Percentiles rank a stretch among this genome's conserved stretches.
These are phyloP conservation scores for Caenorhabditis inopinata DNA, from an alignment of 1,140 invertebrate species.

Conservation along the genomic window DNA sequence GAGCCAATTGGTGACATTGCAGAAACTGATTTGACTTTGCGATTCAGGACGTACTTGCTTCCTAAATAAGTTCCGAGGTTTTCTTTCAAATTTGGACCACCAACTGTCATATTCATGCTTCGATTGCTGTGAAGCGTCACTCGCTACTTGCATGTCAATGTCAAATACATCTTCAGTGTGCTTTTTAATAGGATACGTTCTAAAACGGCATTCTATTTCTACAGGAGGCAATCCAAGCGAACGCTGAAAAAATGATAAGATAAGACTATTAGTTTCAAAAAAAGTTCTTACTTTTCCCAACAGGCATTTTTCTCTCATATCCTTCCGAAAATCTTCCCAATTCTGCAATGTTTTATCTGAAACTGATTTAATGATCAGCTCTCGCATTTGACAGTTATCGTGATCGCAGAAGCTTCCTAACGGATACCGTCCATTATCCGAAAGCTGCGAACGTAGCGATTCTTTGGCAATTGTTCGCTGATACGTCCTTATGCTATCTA, in stretches of 20 bases:
- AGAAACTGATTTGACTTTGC: neutral
- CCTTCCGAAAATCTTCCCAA: neutral
- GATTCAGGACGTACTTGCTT: slow-evolving; percentile 1
- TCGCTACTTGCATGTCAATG: neutral
- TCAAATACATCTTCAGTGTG: neutral
- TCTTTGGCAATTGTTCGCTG: neutral
- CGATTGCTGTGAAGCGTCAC: neutral
- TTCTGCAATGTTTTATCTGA: neutral
- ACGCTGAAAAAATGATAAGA: too few relatives aligned
- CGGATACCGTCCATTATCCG: neutral
- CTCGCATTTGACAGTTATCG: neutral
- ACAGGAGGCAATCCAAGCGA: neutral
- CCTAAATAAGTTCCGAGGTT: neutral
- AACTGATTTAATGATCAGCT: neutral
- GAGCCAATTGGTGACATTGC: neutral
- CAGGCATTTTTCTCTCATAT: neutral
- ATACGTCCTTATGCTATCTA: neutral
- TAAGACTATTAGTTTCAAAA: too few relatives aligned
- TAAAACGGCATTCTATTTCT: neutral
- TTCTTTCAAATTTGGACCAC: neutral
- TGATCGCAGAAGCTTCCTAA: neutral
- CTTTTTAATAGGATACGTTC: neutral
- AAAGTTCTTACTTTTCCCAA: neutral
- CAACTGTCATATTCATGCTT: neutral
- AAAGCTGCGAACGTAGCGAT: neutral